Base-by-base conservation (phyloP, 2,113 vertebrate species). In the Bothrops jararaca region DNA sequence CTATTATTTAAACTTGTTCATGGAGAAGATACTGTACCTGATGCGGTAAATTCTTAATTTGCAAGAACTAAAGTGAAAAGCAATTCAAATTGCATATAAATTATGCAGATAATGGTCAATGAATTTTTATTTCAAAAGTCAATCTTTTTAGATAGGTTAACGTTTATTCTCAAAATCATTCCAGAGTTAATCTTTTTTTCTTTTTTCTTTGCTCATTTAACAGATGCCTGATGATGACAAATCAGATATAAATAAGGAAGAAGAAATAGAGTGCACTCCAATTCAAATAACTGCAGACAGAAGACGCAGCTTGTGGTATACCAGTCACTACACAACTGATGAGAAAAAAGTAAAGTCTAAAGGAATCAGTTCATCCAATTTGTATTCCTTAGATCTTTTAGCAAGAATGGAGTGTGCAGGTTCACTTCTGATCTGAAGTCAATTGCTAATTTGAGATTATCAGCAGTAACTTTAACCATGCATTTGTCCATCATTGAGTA, bases 231-330 rank as follows among this genome's bases (percentile, higher is more conserved):
- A 97, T 0, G 98, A 98, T 90, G 97, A 97, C 87, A 97, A 98
- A 92, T 98, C 97, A 39, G 94, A 94, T 20, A 22, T 80, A 42
- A 97, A 96, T 22, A 95, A 97, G 91, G 98, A 98, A 34, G 98
- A 98, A 85, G 98, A 97, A 90, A 89, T 95, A 92, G 96, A 95
- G 22, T 98, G 97, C 95, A 98, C 97, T 86, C 95, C 97, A 48
- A 0, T 95, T 4, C 97, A 96, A 74, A 98, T 97, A 94, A 98
- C 98, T 0, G 98, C 98, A 0, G 98, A 98, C 93, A 98, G 98
- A 97, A 98, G 98, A 93, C 97, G 98, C 88, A 98, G 98, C 80
- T 93, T 99, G 97, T 99, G 99, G 99, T 99, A 98, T 95, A 98
- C 97, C 5, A 98, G 98, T 48, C 98, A 98, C 90, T 99, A 98